Conservation (phyloP, 2,888 invertebrate genomes). For the Pterostichus niger region DNA sequence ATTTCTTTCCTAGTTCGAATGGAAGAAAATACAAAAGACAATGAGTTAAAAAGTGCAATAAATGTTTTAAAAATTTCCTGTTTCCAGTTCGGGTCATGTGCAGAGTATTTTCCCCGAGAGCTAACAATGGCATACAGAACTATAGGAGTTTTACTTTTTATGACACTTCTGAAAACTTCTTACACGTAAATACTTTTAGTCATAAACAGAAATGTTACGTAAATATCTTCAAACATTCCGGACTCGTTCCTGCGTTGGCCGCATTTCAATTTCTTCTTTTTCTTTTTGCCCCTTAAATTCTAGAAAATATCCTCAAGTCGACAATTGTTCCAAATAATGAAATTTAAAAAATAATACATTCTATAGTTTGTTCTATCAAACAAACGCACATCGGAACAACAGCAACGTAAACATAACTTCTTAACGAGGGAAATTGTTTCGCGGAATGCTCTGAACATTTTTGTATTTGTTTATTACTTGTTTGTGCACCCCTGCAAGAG, state of each 20-base stretch:
- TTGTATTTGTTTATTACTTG: slow-evolving; percentile 32
- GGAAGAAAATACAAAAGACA: background rate
- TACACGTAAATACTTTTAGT: slow-evolving; percentile 48
- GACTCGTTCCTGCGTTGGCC: background rate
- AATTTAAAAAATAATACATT: slow-evolving; percentile 8
- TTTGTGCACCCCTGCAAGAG: slow-evolving; percentile 9
- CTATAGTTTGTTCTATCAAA: background rate
- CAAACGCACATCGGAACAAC: background rate
- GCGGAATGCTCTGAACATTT: slow-evolving; percentile 17
- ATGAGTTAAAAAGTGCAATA: slow-evolving; percentile 19
- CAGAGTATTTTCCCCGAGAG: background rate
- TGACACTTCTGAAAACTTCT: slow-evolving; percentile 12
- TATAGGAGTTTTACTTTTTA: slow-evolving; percentile 40
- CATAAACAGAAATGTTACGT: slow-evolving; percentile 34
- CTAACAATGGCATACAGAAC: slow-evolving; percentile 22
- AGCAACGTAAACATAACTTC: background rate
- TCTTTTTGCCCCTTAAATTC: background rate
- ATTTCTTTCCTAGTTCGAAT: background rate
- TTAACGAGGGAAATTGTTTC: slow-evolving; percentile 18
- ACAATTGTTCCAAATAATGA: background rate
- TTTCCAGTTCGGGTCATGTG: slow-evolving; percentile 2
- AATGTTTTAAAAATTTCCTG: slow-evolving; percentile 32
- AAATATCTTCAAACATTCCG: slow-evolving; percentile 33
- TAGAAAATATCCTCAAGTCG: background rate
- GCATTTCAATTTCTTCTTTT: slow-evolving; percentile 30